Evolutionary conservation across 2,797 vertebrate species (phyloP).

Genomic region (Phoxinus dragarum): DNA sequence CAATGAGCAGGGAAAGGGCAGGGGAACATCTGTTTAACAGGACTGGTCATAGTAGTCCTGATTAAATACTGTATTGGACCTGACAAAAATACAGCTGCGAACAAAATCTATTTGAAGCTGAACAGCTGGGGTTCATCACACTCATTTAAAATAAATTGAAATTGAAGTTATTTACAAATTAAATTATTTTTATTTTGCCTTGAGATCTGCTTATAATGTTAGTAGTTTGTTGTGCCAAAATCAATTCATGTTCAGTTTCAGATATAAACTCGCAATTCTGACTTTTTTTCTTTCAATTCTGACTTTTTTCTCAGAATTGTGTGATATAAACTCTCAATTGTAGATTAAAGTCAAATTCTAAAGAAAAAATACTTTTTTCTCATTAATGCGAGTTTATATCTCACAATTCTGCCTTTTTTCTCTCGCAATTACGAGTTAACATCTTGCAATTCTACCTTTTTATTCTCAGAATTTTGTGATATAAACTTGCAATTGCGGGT

Average conservation of each 20-base stretch:
- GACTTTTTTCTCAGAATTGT: no score
- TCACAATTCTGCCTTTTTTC: no score
- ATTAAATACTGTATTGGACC: not conserved
- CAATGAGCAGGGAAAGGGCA: conserved; percentile 13
- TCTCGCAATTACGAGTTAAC: no score
- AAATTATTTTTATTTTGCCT: not conserved
- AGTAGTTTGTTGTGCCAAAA: not conserved
- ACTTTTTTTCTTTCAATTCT: no score
- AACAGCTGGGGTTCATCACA: not conserved
- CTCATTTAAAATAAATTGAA: not conserved
- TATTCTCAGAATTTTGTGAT: no score
- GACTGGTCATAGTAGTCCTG: not conserved
- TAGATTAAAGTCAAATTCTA: no score
- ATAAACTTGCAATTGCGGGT: no score
- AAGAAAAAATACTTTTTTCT: no score
- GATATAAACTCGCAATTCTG: no score
- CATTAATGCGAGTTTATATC: no score
- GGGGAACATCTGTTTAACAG: conserved; percentile 10
- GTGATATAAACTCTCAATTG: no score
- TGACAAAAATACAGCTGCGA: not conserved
- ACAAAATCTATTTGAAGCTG: not conserved
- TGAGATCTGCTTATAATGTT: not conserved
- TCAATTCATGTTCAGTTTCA: not conserved
- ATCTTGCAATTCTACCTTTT: no score
- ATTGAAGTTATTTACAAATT: not conserved